Evolutionary conservation across 1,140 invertebrate genomes (phyloP).

Genomic region (Drosophila burlai): DNA sequence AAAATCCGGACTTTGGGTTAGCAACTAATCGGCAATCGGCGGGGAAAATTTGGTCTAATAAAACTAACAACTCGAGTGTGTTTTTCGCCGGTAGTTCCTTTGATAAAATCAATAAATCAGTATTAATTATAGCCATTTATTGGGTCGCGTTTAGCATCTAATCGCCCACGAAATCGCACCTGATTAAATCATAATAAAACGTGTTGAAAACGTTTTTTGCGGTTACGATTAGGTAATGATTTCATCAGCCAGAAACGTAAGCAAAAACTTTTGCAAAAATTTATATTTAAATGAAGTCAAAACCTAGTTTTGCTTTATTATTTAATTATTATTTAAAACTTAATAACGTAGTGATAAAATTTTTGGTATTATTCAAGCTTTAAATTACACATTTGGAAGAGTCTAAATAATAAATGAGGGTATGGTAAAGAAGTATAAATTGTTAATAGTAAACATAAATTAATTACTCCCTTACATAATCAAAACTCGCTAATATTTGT

Average conservation of each 20-base stretch:
- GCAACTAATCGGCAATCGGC: slow-evolving; percentile 30
- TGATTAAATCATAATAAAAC: slow-evolving; percentile 12
- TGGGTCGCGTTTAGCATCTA: neutral
- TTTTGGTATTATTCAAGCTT: no score
- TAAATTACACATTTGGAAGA: neutral
- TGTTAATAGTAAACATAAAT: neutral
- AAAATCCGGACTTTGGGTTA: slow-evolving; percentile 41
- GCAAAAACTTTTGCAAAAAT: neutral
- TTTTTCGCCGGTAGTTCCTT: neutral
- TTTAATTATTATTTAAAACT: neutral
- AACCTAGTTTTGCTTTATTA: neutral
- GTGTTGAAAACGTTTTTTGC: slow-evolving; percentile 30
- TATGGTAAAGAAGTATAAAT: no score
- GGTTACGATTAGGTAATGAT: neutral
- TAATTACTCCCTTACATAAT: neutral
- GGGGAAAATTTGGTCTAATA: slow-evolving; percentile 15
- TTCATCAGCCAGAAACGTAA: neutral
- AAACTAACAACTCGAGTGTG: slow-evolving; percentile 13
- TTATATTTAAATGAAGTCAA: neutral
- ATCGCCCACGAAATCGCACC: slow-evolving; percentile 1
- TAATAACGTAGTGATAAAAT: neutral
- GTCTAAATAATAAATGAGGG: no score
- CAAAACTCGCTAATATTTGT: neutral
- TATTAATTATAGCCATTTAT: slow-evolving; percentile 43
- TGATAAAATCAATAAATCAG: slow-evolving; percentile 33